A percentile compares a stretch with the other conserved stretches of the same genome.
These are phyloP conservation scores for Micrasema minimum DNA, from an alignment of 1,140 invertebrate species.

Conservation along the genomic window DNA sequence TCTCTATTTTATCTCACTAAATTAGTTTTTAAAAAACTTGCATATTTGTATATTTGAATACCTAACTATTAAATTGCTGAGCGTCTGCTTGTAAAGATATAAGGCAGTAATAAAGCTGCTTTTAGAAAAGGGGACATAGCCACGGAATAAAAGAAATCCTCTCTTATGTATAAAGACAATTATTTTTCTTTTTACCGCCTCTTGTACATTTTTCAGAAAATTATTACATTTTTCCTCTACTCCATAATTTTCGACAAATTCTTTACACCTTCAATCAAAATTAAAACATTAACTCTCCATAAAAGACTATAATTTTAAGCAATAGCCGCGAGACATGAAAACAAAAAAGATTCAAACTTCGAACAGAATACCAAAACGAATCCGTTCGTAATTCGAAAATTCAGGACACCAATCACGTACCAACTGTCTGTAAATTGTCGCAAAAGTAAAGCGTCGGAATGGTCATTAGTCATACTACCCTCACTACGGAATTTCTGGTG, in stretches of 20 bases:
- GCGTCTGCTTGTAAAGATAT: no score
- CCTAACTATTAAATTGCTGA: no score
- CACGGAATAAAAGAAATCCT: neutral
- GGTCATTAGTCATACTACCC: constrained; percentile 46
- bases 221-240: neutral
- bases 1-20: no score
- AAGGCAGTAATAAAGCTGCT: no score
- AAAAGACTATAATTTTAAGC: constrained; percentile 22
- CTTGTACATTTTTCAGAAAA: neutral
- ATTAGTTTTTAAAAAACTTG: no score
- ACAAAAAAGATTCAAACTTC: neutral
- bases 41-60: no score
- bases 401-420: neutral
- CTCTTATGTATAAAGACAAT: neutral
- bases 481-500: constrained; percentile 40
- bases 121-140: neutral
- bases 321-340: constrained; percentile 30
- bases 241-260: neutral
- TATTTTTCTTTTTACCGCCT: neutral
- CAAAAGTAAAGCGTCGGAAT: constrained; percentile 48
- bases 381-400: neutral
- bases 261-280: constrained; percentile 17
- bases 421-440: constrained; percentile 50
- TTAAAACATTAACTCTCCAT: constrained; percentile 11
- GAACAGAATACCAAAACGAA: neutral